These are phyloP conservation scores for Halichoeres trimaculatus DNA, from an alignment of 2,113 vertebrate species.

Conservation along the genomic window DNA sequence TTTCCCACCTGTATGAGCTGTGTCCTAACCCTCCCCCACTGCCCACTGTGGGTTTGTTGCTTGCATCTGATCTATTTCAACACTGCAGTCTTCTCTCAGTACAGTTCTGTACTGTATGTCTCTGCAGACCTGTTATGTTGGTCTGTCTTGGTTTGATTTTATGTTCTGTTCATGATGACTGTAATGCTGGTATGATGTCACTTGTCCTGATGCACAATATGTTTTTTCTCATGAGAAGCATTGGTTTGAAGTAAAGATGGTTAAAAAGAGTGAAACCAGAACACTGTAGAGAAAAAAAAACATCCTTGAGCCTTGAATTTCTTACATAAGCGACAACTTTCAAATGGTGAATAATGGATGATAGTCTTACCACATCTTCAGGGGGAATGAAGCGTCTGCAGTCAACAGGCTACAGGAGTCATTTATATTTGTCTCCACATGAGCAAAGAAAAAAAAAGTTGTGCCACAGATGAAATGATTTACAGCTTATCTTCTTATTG, in stretches of 20 bases:
- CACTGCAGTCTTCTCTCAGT: constrained; percentile 72
- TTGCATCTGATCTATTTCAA: constrained; percentile 82
- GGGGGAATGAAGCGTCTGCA: neutral
- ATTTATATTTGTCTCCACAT: neutral
- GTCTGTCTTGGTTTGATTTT: constrained; percentile 79
- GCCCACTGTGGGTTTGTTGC: constrained; percentile 83
- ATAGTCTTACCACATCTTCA: neutral
- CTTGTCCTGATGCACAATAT: constrained; percentile 1
- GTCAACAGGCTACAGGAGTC: neutral
- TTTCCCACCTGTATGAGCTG: constrained; percentile 77
- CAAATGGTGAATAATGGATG: neutral
- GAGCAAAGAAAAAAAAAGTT: neutral
- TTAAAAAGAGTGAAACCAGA: constrained; percentile 10
- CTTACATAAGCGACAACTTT: neutral
- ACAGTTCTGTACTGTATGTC: constrained; percentile 73
- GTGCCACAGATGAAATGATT: neutral
- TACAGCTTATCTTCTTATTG: too few relatives aligned
- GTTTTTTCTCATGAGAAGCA: neutral
- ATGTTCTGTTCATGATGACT: constrained; percentile 68
- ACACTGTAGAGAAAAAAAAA: constrained; percentile 6
- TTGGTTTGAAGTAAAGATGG: constrained; percentile 14
- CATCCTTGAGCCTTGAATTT: neutral
- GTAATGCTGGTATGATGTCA: constrained; percentile 35
- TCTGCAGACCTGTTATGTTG: constrained; percentile 78
- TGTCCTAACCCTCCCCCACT: constrained; percentile 60